Percentiles rank a stretch among this genome's conserved stretches.
phyloP scores from a whole-genome alignment of 1,140 invertebrate genomes.

The Nephotettix cincticeps region DNA sequence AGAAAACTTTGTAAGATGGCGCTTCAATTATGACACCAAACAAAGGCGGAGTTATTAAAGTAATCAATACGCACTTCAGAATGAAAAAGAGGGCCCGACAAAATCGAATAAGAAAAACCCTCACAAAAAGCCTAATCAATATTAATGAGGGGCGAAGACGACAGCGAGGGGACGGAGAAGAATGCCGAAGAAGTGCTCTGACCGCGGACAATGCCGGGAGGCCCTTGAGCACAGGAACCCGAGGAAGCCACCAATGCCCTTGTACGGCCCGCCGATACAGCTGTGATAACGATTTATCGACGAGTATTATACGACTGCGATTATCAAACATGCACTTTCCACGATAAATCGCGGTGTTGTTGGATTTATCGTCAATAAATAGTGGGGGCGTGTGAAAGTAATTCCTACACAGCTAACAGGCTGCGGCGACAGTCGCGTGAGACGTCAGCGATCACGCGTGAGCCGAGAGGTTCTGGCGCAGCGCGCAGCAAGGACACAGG shows the following conservation, averaged over 20 bases:
- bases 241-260: too few species aligned
- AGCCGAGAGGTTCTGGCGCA: too few species aligned
- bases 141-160: slow-evolving; percentile 4
- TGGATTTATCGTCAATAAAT: slow-evolving; percentile 3
- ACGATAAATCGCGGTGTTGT: slow-evolving; percentile 5
- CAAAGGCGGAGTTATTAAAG: neutral
- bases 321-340: slow-evolving; percentile 10
- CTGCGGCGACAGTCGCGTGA: neutral
- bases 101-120: neutral
- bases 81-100: neutral
- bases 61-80: neutral
- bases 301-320: neutral
- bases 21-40: slow-evolving; percentile 3
- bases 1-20: too few species aligned
- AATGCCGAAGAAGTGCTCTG: neutral
- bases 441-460: too few species aligned
- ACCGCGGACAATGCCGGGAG: neutral
- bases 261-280: too few species aligned
- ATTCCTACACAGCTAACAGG: neutral
- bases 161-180: neutral
- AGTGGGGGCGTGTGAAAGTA: neutral
- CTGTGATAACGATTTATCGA: neutral
- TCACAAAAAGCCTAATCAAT: slow-evolving; percentile 3
- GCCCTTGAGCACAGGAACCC: too few species aligned
- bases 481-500: too few species aligned